Conservation (phyloP, 1,140 invertebrate genomes). For the Drosophila watanabei region DNA sequence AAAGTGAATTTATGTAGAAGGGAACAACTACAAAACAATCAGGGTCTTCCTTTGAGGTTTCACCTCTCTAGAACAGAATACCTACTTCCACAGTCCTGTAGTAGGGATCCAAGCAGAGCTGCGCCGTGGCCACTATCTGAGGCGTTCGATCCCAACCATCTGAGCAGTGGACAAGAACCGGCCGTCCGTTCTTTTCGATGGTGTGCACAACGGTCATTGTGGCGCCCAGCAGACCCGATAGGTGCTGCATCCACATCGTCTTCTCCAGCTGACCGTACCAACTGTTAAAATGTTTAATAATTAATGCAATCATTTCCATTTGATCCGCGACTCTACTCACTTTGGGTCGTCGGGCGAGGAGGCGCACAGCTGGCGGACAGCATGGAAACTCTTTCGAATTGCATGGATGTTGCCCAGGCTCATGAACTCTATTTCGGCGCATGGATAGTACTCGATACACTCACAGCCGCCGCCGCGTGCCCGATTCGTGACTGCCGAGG, state of each 20-base stretch:
- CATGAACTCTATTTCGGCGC: conserved; percentile 98
- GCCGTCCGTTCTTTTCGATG: conserved; percentile 93
- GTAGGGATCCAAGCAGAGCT: conserved; percentile 96
- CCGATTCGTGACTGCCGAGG: conserved; percentile 97
- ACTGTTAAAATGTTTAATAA: conserved; percentile 86
- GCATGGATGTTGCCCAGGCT: conserved; percentile 98
- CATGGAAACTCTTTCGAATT: conserved; percentile 94
- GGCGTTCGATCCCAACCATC: conserved; percentile 99
- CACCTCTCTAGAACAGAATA: neutral
- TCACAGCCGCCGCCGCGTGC: conserved; percentile 98
- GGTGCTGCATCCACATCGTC: conserved; percentile 96
- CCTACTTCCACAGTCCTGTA: conserved; percentile 93
- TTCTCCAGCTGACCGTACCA: conserved; percentile 95
- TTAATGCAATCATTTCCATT: neutral
- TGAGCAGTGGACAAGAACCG: conserved; percentile 97
- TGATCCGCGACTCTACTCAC: conserved; percentile 86
- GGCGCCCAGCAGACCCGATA: conserved; percentile 93
- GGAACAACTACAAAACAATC: neutral
- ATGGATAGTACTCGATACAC: conserved; percentile 97
- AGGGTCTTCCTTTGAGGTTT: neutral
- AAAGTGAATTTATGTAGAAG: neutral
- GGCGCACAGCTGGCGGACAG: conserved; percentile 91
- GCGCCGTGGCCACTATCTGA: conserved; percentile 95
- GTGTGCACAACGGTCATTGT: conserved; percentile 92
- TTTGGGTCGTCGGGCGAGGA: conserved; percentile 91